Percentiles rank a stretch among this genome's conserved stretches.
phyloP scores from a whole-genome alignment of 2,888 invertebrate genomes.

The Glyphotaelius pellucidus region DNA sequence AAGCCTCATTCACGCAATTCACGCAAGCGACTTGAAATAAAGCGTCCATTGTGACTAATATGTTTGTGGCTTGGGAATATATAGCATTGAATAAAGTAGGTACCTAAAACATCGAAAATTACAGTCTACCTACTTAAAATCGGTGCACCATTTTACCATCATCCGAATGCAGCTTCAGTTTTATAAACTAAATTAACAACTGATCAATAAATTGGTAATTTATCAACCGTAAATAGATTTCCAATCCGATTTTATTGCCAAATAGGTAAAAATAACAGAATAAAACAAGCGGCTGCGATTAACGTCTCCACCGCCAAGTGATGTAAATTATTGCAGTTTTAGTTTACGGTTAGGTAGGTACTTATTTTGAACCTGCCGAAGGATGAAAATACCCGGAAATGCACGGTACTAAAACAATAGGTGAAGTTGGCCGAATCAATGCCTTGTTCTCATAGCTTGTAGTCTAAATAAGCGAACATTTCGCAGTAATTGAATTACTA shows the following conservation, averaged over 20 bases:
- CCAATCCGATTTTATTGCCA: not conserved
- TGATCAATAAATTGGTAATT: not conserved
- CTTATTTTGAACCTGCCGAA: not conserved
- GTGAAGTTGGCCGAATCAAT: not conserved
- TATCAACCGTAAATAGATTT: not conserved
- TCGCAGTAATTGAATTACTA: not conserved
- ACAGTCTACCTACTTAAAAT: no score
- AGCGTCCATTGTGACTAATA: no score
- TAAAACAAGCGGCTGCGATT: no score
- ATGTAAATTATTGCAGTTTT: not conserved
- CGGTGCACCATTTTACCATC: no score
- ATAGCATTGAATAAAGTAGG: no score
- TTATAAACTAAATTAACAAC: not conserved
- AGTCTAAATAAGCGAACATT: not conserved
- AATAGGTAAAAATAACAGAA: no score
- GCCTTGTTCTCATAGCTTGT: not conserved
- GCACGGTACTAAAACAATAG: no score
- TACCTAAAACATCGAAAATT: no score
- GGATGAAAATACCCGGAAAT: not conserved
- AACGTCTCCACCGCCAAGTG: no score
- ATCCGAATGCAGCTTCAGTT: not conserved
- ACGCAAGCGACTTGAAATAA: no score
- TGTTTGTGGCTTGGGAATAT: no score
- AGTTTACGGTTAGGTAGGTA: not conserved
- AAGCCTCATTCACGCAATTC: not conserved